Evolutionary conservation across 2,113 vertebrate species (phyloP), one percentile per base, ranked within the genome.

Genomic region (Arvicanthis niloticus): DNA sequence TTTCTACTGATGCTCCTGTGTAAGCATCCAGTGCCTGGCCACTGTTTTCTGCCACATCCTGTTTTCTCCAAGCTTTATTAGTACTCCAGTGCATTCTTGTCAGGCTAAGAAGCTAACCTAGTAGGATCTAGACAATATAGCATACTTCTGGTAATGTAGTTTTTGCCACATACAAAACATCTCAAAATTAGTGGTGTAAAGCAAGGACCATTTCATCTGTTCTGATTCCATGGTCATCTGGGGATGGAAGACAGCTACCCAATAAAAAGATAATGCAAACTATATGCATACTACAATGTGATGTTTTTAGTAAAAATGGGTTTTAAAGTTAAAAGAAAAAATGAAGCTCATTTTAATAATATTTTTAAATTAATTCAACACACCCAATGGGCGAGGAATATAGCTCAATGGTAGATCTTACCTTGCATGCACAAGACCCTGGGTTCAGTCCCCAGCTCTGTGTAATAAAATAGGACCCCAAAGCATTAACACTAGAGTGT

Each of bases 251-350:
- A 85, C 24, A 65, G 17, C 26, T 19, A 8, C 37, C 80, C 51
- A 81, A 40, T 21, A 60, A 88, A 96, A 96, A 94, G 80, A 92
- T 22, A 48, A 84, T 60, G 40, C 8, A 93, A 94, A 88, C 37
- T 51, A 88, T 40, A n/a, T 51, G 11, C 26, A 8, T 45, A 31
- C 16, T 72, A 7, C 53, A 88, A 89, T 91, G 91, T 81, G 77
- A 90, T 45, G 73, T 95, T 89, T 96, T 67, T 72, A 77, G 21
- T 60, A 96, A 60, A 56, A 81, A 89, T 40, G 82, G 56, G 92
- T 89, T 65, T 34, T 65, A 76, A 80, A 75, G 22, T 65, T 40
- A 40, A 60, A 15, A 84, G n/a, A 19, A 60, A 80, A 84, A 26
- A 17, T 40, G 53, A 60, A 60, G 37, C 13, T 76, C 37, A 72